Conservation (phyloP, 2,797 vertebrate species). For the Podarcis siculus region DNA sequence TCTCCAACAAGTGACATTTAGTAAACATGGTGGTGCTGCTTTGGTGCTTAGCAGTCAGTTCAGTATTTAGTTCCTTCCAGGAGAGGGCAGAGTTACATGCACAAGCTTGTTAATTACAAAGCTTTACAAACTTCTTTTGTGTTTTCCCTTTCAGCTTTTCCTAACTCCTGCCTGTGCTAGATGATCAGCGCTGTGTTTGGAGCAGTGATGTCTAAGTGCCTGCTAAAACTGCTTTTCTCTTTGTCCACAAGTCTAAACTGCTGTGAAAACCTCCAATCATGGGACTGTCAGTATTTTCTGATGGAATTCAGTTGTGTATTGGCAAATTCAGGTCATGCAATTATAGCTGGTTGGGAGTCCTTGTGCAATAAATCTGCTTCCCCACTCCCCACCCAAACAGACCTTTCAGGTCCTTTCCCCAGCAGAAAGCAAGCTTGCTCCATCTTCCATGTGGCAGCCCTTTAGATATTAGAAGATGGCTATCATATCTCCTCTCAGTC, state of each 20-base stretch:
- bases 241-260: neutral
- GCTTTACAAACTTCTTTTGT: neutral
- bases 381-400: neutral
- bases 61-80: conserved; percentile 20
- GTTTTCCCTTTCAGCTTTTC: neutral
- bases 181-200: neutral
- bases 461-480: too few species aligned
- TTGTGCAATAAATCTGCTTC: too few species aligned
- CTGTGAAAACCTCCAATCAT: neutral
- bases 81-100: conserved; percentile 23
- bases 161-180: neutral
- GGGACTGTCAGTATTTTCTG: too few species aligned
- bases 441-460: too few species aligned
- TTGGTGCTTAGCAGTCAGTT: neutral
- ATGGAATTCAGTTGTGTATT: too few species aligned
- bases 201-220: neutral
- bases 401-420: neutral
- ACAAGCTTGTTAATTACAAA: neutral
- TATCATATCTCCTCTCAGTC: too few species aligned
- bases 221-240: neutral
- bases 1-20: neutral
- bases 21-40: neutral
- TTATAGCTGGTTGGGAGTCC: too few species aligned
- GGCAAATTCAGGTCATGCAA: too few species aligned
- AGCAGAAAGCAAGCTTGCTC: too few species aligned